These are phyloP conservation scores for Mnemiopsis leidyi DNA, from an alignment of 37 sponge, comb jelly and placozoan species.

Conservation along the genomic window DNA sequence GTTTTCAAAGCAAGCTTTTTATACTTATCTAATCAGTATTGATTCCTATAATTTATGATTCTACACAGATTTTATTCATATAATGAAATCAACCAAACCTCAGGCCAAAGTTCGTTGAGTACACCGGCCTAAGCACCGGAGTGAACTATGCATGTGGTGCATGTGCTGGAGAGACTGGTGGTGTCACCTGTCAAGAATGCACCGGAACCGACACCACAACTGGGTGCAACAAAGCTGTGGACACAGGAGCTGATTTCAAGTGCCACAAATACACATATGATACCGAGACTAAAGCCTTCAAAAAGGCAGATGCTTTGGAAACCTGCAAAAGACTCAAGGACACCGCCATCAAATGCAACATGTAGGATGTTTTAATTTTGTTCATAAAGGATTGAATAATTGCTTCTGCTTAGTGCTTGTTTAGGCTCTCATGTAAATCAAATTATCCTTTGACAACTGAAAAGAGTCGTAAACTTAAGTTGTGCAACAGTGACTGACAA, in stretches of 20 bases:
- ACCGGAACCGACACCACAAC: not conserved
- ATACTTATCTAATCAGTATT: no score
- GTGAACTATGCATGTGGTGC: not conserved
- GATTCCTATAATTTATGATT: no score
- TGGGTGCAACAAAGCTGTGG: not conserved
- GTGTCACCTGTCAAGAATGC: not conserved
- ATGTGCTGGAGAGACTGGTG: not conserved
- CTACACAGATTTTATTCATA: no score
- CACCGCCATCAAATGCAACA: not conserved
- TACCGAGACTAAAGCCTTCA: not conserved
- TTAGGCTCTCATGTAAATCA: no score
- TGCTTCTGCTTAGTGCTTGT: no score
- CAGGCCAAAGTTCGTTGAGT: not conserved
- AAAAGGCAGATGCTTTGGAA: not conserved
- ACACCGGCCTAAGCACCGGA: not conserved
- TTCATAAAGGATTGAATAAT: no score
- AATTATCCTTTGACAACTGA: no score
- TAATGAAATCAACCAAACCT: not conserved
- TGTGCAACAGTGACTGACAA: no score
- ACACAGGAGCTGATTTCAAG: not conserved
- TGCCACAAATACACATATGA: not conserved
- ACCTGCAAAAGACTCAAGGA: not conserved
- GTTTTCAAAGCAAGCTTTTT: no score
- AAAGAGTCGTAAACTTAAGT: no score
- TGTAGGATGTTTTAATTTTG: no score